Evolutionary conservation across 2,888 invertebrate genomes (phyloP).

Genomic region (Opisthograptis luteolata): DNA sequence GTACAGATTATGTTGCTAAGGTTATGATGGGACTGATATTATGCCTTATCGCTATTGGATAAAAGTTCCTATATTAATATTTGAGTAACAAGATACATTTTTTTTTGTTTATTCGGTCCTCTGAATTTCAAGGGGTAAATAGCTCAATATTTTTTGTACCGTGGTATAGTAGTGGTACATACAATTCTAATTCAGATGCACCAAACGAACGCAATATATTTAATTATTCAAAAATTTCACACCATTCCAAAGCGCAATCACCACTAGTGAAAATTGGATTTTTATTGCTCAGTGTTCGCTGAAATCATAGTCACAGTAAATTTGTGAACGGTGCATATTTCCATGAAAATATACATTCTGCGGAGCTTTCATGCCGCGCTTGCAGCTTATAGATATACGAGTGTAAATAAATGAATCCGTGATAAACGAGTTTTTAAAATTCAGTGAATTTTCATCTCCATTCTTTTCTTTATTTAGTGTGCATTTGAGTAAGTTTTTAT

Average conservation of each 20-base stretch:
- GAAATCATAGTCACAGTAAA: constrained; percentile 67
- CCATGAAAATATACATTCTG: constrained; percentile 46
- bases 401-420: constrained; percentile 8
- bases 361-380: constrained; percentile 35
- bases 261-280: constrained; percentile 66
- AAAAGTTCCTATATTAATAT: no score
- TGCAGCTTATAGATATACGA: constrained; percentile 36
- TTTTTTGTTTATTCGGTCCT: no score
- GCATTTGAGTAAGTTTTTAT: no score
- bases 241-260: constrained; percentile 64
- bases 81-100: no score
- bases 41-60: no score
- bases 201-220: constrained; percentile 60
- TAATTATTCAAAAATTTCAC: constrained; percentile 64
- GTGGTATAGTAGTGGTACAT: not conserved
- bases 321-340: constrained; percentile 54
- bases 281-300: constrained; percentile 58
- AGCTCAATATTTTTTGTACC: no score
- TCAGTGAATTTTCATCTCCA: not conserved
- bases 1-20: no score
- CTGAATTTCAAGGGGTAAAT: no score
- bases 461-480: no score
- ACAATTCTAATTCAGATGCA: constrained; percentile 27
- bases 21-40: no score
- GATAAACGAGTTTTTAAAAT: not conserved